phyloP scores from a whole-genome alignment of 2,888 invertebrate species.

The Meloe dianella region DNA sequence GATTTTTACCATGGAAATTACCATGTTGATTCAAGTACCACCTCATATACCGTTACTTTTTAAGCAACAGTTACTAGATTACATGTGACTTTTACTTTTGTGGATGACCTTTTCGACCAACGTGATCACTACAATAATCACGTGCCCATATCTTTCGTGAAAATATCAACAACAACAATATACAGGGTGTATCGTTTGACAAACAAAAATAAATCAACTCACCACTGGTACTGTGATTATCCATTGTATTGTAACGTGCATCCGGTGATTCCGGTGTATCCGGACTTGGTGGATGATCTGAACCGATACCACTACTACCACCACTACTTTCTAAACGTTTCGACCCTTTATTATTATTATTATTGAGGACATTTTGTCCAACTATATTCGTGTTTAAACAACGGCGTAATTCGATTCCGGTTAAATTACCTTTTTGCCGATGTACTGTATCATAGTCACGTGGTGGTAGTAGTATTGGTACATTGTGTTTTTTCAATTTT shows the following conservation, averaged over 20 bases:
- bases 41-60: too few relatives aligned
- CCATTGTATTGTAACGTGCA: conserved; percentile 59
- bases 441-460: conserved; percentile 94
- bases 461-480: conserved; percentile 86
- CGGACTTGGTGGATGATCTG: conserved; percentile 86
- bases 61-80: neutral
- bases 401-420: conserved; percentile 73
- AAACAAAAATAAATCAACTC: conserved; percentile 48
- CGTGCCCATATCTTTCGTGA: neutral
- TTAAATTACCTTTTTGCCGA: conserved; percentile 75
- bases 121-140: conserved; percentile 2
- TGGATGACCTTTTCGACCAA: conserved; percentile 3
- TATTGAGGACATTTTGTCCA: conserved; percentile 57
- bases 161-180: neutral
- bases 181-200: neutral
- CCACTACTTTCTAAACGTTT: conserved; percentile 61
- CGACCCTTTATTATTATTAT: conserved; percentile 36
- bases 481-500: conserved; percentile 65
- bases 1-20: too few relatives aligned
- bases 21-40: neutral
- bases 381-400: conserved; percentile 76
- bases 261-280: conserved; percentile 62
- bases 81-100: neutral
- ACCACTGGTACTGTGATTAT: conserved; percentile 71
- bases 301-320: conserved; percentile 87